Conservation (phyloP, 1,140 invertebrate species). For the Epicauta chinensis region DNA sequence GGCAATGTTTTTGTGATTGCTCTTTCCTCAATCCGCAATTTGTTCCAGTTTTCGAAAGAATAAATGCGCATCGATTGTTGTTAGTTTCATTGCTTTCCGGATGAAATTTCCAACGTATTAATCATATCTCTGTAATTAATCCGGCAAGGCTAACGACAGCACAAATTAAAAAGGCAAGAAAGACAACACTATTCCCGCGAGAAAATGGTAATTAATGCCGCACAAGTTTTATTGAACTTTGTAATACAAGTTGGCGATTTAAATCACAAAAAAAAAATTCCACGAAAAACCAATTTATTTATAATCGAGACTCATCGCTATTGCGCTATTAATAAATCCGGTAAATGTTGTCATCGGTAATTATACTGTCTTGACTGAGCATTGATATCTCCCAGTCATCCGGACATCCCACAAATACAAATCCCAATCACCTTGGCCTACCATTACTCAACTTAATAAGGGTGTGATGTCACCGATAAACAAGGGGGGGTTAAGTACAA, state of each 20-base stretch:
- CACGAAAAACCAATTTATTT: too few relatives aligned
- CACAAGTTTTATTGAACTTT: too few relatives aligned
- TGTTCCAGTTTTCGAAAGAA: not conserved
- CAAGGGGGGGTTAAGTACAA: slow-evolving; percentile 6
- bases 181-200: too few relatives aligned
- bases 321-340: too few relatives aligned
- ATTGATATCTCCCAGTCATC: slow-evolving; percentile 22
- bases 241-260: too few relatives aligned
- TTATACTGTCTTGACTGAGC: slow-evolving; percentile 5
- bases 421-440: slow-evolving; percentile 11
- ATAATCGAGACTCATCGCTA: not conserved
- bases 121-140: slow-evolving; percentile 1
- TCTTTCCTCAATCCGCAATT: too few relatives aligned
- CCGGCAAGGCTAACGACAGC: too few relatives aligned
- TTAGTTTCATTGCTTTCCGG: slow-evolving; percentile 2
- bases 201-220: too few relatives aligned
- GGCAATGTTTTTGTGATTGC: too few relatives aligned
- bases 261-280: too few relatives aligned
- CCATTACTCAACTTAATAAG: slow-evolving; percentile 7
- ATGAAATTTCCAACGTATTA: slow-evolving; percentile 8
- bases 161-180: too few relatives aligned
- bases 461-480: slow-evolving; percentile 5
- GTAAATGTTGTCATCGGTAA: too few relatives aligned
- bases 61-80: slow-evolving; percentile 4
- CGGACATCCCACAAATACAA: not conserved